Conservation (phyloP, 2,888 invertebrate species). For the Alcis repandata region DNA sequence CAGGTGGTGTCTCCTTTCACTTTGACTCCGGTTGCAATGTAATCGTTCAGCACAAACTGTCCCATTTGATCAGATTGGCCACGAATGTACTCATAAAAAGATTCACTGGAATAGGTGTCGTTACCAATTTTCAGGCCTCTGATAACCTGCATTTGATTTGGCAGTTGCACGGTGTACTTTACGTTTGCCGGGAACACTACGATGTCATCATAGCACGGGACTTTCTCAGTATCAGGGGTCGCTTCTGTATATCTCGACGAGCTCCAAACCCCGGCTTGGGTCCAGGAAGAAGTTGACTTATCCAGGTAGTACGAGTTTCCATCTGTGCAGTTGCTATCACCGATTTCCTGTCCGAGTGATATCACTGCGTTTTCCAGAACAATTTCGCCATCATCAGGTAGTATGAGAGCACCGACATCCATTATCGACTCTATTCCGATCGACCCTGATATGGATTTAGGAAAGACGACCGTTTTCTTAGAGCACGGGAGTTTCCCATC, state of each 20-base stretch:
- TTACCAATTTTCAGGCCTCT: constrained; percentile 57
- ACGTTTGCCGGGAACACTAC: constrained; percentile 70
- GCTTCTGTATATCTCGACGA: constrained; percentile 76
- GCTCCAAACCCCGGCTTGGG: constrained; percentile 77
- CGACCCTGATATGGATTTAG: constrained; percentile 62
- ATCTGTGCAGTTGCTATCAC: constrained; percentile 63
- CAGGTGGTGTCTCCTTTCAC: constrained; percentile 46
- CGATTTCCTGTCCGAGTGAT: constrained; percentile 59
- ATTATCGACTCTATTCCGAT: constrained; percentile 62
- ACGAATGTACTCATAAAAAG: constrained; percentile 45
- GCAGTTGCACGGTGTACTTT: constrained; percentile 65
- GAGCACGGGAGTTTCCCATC: constrained; percentile 74
- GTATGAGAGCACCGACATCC: constrained; percentile 63
- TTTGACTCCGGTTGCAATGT: constrained; percentile 52
- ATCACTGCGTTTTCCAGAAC: constrained; percentile 66
- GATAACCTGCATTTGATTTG: constrained; percentile 61
- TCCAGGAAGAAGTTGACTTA: constrained; percentile 68
- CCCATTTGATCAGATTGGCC: constrained; percentile 49
- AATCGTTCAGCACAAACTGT: constrained; percentile 61
- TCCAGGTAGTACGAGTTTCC: constrained; percentile 68
- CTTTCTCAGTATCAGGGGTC: constrained; percentile 79
- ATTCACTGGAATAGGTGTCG: constrained; percentile 42
- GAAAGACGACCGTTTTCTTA: constrained; percentile 74
- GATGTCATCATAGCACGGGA: constrained; percentile 79
- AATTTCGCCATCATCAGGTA: constrained; percentile 77